Evolutionary conservation across 2,797 vertebrate species (phyloP).

Genomic region (Diglossa cyanea): DNA sequence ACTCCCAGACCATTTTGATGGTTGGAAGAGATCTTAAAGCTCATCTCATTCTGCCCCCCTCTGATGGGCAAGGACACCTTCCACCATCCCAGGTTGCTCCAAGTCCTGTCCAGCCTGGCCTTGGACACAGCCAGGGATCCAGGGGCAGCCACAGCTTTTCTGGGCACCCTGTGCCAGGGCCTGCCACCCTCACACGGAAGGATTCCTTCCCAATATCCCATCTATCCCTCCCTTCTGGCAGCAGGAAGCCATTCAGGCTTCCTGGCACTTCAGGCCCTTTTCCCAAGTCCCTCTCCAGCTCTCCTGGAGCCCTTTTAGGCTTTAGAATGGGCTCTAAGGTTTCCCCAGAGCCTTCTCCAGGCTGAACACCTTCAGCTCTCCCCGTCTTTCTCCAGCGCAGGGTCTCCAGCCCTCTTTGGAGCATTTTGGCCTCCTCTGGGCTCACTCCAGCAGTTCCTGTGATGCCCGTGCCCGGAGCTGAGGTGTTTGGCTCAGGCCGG

Average conservation of each 20-base stretch:
- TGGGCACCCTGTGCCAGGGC: not conserved
- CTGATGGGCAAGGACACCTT: not conserved
- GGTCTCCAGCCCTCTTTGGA: not conserved
- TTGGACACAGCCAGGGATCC: not conserved
- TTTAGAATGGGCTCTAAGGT: rapidly evolving
- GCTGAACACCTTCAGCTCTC: not conserved
- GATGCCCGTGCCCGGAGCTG: not conserved
- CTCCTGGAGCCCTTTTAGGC: not conserved
- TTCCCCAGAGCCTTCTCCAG: not conserved
- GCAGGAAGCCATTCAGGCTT: not conserved
- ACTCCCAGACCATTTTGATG: not conserved
- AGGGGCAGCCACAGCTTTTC: not conserved
- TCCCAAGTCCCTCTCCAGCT: not conserved
- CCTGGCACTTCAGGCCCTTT: not conserved
- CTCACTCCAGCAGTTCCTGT: not conserved
- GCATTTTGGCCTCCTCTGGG: not conserved
- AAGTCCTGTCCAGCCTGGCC: rapidly evolving
- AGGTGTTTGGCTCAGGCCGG: not conserved
- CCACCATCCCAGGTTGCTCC: not conserved
- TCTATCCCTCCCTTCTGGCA: not conserved
- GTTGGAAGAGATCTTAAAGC: not conserved
- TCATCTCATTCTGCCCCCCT: not conserved
- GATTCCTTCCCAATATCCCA: not conserved
- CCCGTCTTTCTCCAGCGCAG: not conserved
- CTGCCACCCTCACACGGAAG: rapidly evolving